Conservation (phyloP, 30 jellyfish, hydroid and myxozoan species). For the Nemopilema nomurai region DNA sequence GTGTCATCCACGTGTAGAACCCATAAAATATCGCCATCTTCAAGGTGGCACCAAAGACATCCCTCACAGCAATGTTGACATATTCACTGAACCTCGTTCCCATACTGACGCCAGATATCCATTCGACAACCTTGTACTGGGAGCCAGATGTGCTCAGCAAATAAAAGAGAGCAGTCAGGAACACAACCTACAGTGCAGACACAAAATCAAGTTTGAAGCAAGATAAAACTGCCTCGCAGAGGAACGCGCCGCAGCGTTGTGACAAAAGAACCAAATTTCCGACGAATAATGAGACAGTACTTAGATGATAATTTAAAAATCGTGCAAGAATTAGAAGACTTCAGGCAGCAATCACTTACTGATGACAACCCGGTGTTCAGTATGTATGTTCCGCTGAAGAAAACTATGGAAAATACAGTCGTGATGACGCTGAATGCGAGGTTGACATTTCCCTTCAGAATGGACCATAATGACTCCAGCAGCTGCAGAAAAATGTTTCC, state of each 20-base stretch:
- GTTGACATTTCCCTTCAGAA: conserved; percentile 82
- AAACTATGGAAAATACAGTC: conserved; percentile 65
- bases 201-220: neutral
- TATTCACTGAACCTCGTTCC: conserved; percentile 96
- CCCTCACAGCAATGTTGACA: conserved; percentile 82
- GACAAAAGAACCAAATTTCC: too few species aligned
- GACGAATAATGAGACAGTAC: too few species aligned
- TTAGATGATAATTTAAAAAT: too few species aligned
- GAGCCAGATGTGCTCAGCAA: conserved; percentile 88
- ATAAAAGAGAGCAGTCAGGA: conserved; percentile 83
- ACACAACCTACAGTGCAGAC: conserved; percentile 45
- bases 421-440: conserved; percentile 73
- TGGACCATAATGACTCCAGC: conserved; percentile 78
- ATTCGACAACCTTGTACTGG: conserved; percentile 79
- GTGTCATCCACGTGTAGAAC: conserved; percentile 93
- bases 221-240: too few species aligned
- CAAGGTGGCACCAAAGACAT: conserved; percentile 95
- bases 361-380: conserved; percentile 76
- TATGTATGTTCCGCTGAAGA: conserved; percentile 90
- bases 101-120: conserved; percentile 92
- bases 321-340: too few species aligned
- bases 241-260: too few species aligned
- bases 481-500: conserved; percentile 58
- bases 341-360: too few species aligned
- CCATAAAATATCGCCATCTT: conserved; percentile 96